Base-by-base conservation (phyloP, 2,888 invertebrate species). In the Drosophila colorata region DNA sequence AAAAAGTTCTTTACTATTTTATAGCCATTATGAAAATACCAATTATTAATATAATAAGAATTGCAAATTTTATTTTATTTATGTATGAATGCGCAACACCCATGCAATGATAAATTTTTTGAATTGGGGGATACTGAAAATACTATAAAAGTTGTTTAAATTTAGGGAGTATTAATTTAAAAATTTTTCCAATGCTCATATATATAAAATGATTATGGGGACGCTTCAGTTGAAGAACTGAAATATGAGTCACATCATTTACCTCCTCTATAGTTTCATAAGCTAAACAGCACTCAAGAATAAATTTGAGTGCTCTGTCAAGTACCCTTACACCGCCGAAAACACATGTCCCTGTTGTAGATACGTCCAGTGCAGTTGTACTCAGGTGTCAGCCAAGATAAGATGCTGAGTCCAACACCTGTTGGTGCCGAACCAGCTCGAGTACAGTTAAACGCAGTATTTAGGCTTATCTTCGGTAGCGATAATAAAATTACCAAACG, bases 341-440 rank as follows among this genome's bases (percentile, higher is more conserved):
- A 8, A 2, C 13, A 18, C 28, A 14, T 31, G 41, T 33, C 9
- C 40, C 38, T 2, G 9, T n/a, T 20, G 4, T 11, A 55, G 55
- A 75, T 57, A 57, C 9, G 18, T 1, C n/a, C 14, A 40, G 87
- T 77, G 16, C 87, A 80, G 4, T 1, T 33, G 65, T 47, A 80
- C 81, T 28, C 4, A 18, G 0, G 4, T 8, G n/a, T 5, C 25
- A 18, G 25, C 8, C 20, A 18, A 18, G 31, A 69, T 64, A 60
- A 66, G 47, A 28, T 13, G 40, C 44, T 46, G 56, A 66, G 51
- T 7, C 28, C 41, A 37, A 71, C 73, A 82, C 82, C 78, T 82
- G 80, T 80, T 69, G 47, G 4, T 44, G 6, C 25, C n/a, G 46
- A 35, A 38, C 13, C 5, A 43, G 33, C 53, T 16, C 67, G 23